Percentiles rank a stretch among this genome's conserved stretches.
These are phyloP conservation scores for Rattus rattus DNA, from an alignment of 2,113 vertebrate genomes.

Conservation along the genomic window DNA sequence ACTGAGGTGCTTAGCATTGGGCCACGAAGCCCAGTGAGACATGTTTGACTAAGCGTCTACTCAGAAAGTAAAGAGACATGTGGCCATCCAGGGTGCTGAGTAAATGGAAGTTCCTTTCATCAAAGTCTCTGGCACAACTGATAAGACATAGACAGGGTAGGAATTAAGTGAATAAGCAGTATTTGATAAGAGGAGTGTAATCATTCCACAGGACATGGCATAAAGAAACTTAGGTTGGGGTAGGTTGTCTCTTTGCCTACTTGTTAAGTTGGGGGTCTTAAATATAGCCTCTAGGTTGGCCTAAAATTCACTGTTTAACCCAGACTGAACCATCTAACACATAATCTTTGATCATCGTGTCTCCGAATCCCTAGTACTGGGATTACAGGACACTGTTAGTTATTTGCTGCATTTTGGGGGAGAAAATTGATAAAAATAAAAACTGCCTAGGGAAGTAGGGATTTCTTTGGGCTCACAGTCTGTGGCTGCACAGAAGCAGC, in stretches of 20 bases:
- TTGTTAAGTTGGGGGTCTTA: not conserved
- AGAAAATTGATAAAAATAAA: not conserved
- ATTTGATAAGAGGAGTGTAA: not conserved
- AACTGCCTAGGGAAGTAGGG: not conserved
- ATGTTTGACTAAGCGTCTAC: not conserved
- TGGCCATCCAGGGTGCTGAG: not conserved
- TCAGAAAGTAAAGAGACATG: not conserved
- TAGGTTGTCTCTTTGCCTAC: not conserved
- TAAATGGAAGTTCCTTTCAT: not conserved
- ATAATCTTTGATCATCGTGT: not conserved
- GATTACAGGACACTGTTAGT: not conserved
- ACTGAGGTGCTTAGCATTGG: fast-evolving
- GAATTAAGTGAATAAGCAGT: not conserved
- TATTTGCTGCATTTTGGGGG: not conserved
- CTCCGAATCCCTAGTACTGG: not conserved
- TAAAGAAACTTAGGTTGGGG: not conserved
- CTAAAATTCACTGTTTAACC: not conserved
- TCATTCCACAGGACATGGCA: not conserved
- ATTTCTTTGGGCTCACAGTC: not conserved
- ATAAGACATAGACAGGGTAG: not conserved
- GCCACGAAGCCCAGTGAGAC: not conserved
- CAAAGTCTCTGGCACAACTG: not conserved
- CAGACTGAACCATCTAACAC: not conserved
- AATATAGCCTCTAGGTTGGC: not conserved
- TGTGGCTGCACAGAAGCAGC: not conserved